phyloP scores from a whole-genome alignment of 1,140 invertebrate genomes.

The Hesperophylax magnus region DNA sequence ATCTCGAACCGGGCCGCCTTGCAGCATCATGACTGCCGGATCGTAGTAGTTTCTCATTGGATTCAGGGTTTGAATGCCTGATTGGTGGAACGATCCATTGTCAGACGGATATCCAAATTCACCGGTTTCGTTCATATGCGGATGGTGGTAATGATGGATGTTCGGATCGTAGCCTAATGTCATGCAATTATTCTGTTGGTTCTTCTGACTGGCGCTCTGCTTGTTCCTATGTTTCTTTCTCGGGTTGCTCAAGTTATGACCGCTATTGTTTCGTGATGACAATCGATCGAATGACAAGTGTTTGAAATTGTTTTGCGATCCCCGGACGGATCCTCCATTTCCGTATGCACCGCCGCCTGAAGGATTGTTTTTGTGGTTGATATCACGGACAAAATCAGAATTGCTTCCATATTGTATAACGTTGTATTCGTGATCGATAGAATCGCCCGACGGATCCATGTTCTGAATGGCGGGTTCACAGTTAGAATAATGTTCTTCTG shows the following conservation, averaged over 20 bases:
- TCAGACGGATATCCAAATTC: constrained; percentile 65
- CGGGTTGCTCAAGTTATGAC: constrained; percentile 63
- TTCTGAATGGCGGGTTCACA: constrained; percentile 69
- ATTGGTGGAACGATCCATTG: constrained; percentile 68
- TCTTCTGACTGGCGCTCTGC: constrained; percentile 66
- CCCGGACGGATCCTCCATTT: constrained; percentile 64
- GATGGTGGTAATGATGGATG: constrained; percentile 69
- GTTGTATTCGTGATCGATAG: constrained; percentile 70
- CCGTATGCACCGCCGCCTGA: constrained; percentile 39
- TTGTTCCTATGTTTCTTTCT: constrained; percentile 68
- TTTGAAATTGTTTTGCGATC: constrained; percentile 69
- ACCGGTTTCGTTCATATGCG: constrained; percentile 66
- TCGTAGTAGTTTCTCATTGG: constrained; percentile 66
- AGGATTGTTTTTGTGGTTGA: constrained; percentile 66
- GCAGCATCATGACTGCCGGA: constrained; percentile 48
- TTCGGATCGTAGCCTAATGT: constrained; percentile 69
- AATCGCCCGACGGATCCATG: constrained; percentile 64
- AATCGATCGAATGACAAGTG: constrained; percentile 69
- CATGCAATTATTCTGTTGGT: constrained; percentile 69
- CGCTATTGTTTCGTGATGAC: constrained; percentile 66
- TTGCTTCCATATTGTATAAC: constrained; percentile 70
- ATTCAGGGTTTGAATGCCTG: constrained; percentile 69
- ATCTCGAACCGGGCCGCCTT: constrained; percentile 61
- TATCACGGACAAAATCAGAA: constrained; percentile 67
- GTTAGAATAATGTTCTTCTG: constrained; percentile 70